phyloP scores from a whole-genome alignment of 2,113 vertebrate species.

The Trichomycterus rosablanca region DNA sequence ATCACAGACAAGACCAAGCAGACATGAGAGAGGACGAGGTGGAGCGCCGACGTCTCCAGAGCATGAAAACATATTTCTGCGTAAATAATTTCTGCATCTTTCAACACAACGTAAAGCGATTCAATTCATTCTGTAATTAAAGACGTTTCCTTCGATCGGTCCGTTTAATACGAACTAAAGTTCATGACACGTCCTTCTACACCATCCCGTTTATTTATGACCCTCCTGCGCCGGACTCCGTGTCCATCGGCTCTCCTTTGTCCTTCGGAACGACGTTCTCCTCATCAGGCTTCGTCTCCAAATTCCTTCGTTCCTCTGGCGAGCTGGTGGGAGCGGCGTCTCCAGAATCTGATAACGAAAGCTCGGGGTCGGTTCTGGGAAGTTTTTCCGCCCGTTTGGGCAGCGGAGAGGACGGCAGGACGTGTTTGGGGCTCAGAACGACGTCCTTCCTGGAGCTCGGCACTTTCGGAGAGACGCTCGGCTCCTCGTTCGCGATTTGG shows the following conservation, averaged over 20 bases:
- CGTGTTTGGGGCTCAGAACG: constrained; percentile 44
- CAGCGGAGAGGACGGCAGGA: constrained; percentile 42
- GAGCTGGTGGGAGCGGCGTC: background rate
- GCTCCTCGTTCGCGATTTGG: constrained; percentile 53
- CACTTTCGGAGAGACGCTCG: background rate
- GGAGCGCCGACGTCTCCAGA: too few relatives aligned
- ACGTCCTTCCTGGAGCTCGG: constrained; percentile 44
- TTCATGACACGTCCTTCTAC: too few relatives aligned
- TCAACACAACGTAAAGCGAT: too few relatives aligned
- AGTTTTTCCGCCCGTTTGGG: constrained; percentile 58
- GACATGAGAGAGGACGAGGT: too few relatives aligned
- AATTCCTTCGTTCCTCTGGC: background rate
- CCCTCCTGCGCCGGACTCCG: constrained; percentile 41
- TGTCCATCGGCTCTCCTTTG: constrained; percentile 49
- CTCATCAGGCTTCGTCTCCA: background rate
- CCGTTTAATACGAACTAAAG: too few relatives aligned
- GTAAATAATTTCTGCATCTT: too few relatives aligned
- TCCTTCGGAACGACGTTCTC: constrained; percentile 13
- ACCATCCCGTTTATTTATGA: too few relatives aligned
- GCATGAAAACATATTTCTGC: too few relatives aligned
- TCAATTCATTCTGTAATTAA: too few relatives aligned
- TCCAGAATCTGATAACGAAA: constrained; percentile 34
- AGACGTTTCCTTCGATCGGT: too few relatives aligned
- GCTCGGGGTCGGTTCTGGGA: constrained; percentile 60
- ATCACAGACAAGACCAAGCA: too few relatives aligned